phyloP scores from a whole-genome alignment of 2,888 invertebrate species.

The Apodemia duryi region DNA sequence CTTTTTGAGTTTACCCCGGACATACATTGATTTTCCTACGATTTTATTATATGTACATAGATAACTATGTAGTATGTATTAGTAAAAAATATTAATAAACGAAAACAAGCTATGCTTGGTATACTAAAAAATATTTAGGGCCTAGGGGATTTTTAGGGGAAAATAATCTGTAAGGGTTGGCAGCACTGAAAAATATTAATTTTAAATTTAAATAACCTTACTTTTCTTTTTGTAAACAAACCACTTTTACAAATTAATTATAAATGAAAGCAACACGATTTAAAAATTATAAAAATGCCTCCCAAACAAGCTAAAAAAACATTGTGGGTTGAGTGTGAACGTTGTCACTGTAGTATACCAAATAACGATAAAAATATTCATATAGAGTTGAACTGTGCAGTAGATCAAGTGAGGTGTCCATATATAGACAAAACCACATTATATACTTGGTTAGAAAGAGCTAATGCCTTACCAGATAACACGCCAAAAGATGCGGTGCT shows the following conservation, averaged over 20 bases:
- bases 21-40: too few relatives aligned
- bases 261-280: not conserved
- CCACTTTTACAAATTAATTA: not conserved
- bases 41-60: too few relatives aligned
- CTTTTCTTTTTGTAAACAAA: not conserved
- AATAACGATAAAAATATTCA: conserved; percentile 81
- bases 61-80: too few relatives aligned
- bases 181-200: too few relatives aligned
- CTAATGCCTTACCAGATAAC: conserved; percentile 52
- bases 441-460: conserved; percentile 60
- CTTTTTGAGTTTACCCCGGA: too few relatives aligned
- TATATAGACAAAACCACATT: conserved; percentile 53
- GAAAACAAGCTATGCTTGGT: too few relatives aligned
- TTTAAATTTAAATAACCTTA: too few relatives aligned
- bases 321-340: conserved; percentile 82
- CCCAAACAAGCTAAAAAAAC: conserved; percentile 76
- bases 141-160: too few relatives aligned
- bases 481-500: conserved; percentile 61
- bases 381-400: conserved; percentile 68
- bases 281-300: conserved; percentile 37
- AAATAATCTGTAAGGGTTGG: too few relatives aligned
- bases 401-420: conserved; percentile 66
- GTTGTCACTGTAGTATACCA: conserved; percentile 76
- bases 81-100: too few relatives aligned
- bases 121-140: too few relatives aligned